Conservation (phyloP, 2,113 vertebrate species). For the Pholis gunnellus region DNA sequence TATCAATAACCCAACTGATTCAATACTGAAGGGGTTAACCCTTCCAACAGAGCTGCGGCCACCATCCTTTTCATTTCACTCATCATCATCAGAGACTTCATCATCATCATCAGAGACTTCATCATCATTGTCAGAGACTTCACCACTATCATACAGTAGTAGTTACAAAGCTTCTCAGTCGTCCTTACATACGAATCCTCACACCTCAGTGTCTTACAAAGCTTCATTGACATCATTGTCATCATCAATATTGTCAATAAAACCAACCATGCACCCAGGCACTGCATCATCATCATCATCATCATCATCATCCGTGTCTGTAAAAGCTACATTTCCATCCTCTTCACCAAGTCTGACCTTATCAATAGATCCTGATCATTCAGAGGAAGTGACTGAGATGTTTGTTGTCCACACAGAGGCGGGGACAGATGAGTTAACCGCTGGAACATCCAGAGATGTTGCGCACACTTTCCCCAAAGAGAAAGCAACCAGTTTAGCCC, state of each 20-base stretch:
- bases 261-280: slow-evolving; percentile 16
- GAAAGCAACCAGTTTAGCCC: slow-evolving; percentile 78
- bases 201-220: slow-evolving; percentile 9
- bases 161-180: slow-evolving; percentile 10
- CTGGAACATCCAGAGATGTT: slow-evolving; percentile 79
- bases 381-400: slow-evolving; percentile 51
- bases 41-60: slow-evolving; percentile 12
- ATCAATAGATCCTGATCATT: slow-evolving; percentile 21
- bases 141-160: neutral
- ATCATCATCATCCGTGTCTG: slow-evolving; percentile 26
- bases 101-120: too few relatives aligned
- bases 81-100: slow-evolving; percentile 20
- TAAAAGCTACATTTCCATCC: slow-evolving; percentile 17
- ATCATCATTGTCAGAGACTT: slow-evolving; percentile 1
- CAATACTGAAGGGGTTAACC: neutral
- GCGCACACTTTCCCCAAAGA: slow-evolving; percentile 75
- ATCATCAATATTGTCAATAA: slow-evolving; percentile 11
- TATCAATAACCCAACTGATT: slow-evolving; percentile 2
- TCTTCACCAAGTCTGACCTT: slow-evolving; percentile 35
- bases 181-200: slow-evolving; percentile 3
- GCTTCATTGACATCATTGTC: slow-evolving; percentile 12
- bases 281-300: slow-evolving; percentile 21
- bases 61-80: slow-evolving; percentile 3
- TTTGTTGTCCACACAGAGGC: slow-evolving; percentile 78
- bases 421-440: slow-evolving; percentile 72